phyloP scores from a whole-genome alignment of 2,113 vertebrate genomes.

The Tympanuchus pallidicinctus region DNA sequence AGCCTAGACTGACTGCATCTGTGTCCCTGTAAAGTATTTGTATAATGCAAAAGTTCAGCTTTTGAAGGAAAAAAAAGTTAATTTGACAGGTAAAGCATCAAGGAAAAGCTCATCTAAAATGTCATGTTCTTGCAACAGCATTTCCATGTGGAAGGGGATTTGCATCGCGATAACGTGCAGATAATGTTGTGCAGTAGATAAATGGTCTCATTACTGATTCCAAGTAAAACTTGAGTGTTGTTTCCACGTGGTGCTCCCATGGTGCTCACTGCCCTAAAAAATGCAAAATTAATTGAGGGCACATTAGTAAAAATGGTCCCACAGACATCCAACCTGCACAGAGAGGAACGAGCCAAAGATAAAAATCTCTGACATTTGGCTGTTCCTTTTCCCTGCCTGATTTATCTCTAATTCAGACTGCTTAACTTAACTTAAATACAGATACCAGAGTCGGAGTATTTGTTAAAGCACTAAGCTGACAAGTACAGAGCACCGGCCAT shows the following conservation, averaged over 20 bases:
- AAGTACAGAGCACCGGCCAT: conserved; percentile 77
- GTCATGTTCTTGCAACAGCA: rapidly evolving
- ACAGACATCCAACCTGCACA: not conserved
- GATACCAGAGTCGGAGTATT: conserved; percentile 35
- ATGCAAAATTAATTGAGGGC: conserved; percentile 26
- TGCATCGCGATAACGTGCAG: not conserved
- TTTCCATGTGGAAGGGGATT: not conserved
- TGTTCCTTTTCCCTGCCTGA: conserved; percentile 9
- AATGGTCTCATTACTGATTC: not conserved
- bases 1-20: rapidly evolving
- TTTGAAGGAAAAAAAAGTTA: not conserved
- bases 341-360: conserved; percentile 10
- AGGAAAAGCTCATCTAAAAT: rapidly evolving
- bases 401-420: conserved; percentile 53
- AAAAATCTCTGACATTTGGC: conserved; percentile 41
- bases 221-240: not conserved
- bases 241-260: not conserved
- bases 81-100: not conserved
- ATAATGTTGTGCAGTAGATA: not conserved
- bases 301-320: not conserved
- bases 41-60: not conserved
- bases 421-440: conserved; percentile 66
- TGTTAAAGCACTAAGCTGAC: conserved; percentile 79
- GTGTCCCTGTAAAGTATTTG: not conserved
- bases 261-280: not conserved